Percentiles rank a stretch among this genome's conserved stretches.
Conservation (phyloP, 2,888 invertebrate genomes). For the Pristionchus entomophagus region DNA sequence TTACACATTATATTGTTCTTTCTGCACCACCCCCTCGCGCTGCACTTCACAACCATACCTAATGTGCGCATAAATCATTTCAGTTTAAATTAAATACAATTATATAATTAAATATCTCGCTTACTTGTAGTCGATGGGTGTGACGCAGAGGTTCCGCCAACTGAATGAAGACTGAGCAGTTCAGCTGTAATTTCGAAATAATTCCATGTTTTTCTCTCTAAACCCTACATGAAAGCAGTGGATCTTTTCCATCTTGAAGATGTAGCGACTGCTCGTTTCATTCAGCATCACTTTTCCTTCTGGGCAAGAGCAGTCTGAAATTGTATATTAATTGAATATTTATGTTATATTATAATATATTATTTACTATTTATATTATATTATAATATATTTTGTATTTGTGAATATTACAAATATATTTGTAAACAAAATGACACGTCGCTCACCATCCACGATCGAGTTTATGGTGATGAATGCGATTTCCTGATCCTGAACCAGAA, state of each 20-base stretch:
- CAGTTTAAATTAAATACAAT: no score
- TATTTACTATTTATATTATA: not conserved
- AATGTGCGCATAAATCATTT: no score
- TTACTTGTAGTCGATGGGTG: not conserved
- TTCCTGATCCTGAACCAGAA: not conserved
- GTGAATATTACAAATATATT: not conserved
- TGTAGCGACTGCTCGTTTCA: not conserved
- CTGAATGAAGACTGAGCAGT: not conserved
- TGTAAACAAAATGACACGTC: no score
- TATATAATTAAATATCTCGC: no score
- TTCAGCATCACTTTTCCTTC: not conserved
- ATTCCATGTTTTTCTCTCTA: not conserved
- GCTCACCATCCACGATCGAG: not conserved
- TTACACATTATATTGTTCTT: no score
- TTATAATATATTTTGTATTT: no score
- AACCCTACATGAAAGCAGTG: not conserved
- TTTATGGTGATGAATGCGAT: not conserved
- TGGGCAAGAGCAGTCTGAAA: not conserved
- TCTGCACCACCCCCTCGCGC: no score
- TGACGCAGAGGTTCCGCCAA: not conserved
- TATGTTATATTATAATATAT: not conserved
- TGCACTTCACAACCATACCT: no score
- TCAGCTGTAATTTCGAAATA: not conserved
- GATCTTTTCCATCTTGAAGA: not conserved
- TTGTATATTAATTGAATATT: not conserved